phyloP scores from a whole-genome alignment of 2,113 vertebrate species.

The Perca flavescens region DNA sequence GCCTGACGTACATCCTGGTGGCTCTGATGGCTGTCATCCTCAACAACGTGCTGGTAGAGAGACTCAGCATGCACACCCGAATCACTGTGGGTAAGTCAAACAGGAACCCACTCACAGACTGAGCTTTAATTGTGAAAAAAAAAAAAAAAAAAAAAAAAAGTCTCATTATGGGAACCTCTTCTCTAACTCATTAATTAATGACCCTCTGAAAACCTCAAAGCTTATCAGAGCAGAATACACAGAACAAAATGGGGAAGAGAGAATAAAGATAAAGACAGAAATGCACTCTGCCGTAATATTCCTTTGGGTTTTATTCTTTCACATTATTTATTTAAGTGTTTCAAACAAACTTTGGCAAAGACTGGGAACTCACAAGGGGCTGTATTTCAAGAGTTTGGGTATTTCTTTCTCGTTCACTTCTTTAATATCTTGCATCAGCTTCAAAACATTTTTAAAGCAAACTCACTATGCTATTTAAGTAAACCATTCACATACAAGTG shows the following conservation, averaged over 20 bases:
- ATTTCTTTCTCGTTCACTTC: not conserved
- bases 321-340: not conserved
- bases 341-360: slow-evolving; percentile 4
- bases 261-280: slow-evolving; percentile 3
- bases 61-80: slow-evolving; percentile 93
- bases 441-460: slow-evolving; percentile 17
- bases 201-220: not conserved
- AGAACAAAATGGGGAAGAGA: slow-evolving; percentile 1
- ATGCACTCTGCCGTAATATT: not conserved
- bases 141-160: not conserved
- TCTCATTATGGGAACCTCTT: slow-evolving; percentile 5
- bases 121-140: not conserved
- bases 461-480: not conserved
- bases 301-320: not conserved
- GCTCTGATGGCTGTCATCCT: slow-evolving; percentile 94
- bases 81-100: slow-evolving; percentile 91
- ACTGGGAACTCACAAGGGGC: slow-evolving; percentile 8
- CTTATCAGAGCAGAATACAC: not conserved
- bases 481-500: not conserved
- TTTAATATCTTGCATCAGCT: slow-evolving; percentile 3
- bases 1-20: slow-evolving; percentile 96
- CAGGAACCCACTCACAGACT: not conserved
- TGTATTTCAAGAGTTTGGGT: not conserved
- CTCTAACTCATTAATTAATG: slow-evolving; percentile 16
- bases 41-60: slow-evolving; percentile 95